phyloP scores from a whole-genome alignment of 2,888 invertebrate species.

The Petrolisthes cinctipes region DNA sequence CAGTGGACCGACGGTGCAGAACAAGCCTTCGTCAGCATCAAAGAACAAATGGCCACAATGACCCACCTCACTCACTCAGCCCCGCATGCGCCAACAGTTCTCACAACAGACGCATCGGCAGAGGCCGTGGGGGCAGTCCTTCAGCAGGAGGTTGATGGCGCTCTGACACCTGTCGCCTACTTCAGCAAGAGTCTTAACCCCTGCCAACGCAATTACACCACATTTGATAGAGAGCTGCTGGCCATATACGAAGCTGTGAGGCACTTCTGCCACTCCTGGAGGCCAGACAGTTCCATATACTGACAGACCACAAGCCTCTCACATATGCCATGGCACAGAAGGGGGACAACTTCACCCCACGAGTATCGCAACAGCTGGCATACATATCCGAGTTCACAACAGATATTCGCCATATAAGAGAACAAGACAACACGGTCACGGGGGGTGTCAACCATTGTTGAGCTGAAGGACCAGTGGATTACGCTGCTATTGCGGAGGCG shows the following conservation, averaged over 20 bases:
- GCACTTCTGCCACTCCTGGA: conserved; percentile 67
- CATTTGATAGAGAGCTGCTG: conserved; percentile 53
- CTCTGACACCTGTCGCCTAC: too few species aligned
- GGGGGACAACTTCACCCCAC: conserved; percentile 68
- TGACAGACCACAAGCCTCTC: conserved; percentile 66
- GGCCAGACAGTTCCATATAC: conserved; percentile 68
- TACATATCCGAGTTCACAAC: conserved; percentile 69
- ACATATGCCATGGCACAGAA: conserved; percentile 68
- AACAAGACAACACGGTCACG: background rate
- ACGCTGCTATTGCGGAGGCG: too few species aligned
- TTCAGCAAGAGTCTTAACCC: conserved; percentile 47
- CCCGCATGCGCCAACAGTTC: too few species aligned
- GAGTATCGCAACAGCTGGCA: conserved; percentile 68
- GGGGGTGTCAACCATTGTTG: too few species aligned
- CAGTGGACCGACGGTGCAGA: too few species aligned
- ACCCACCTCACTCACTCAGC: too few species aligned
- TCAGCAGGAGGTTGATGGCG: too few species aligned
- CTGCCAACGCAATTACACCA: conserved; percentile 68
- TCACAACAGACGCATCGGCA: too few species aligned
- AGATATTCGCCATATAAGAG: conserved; percentile 68
- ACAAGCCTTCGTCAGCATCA: too few species aligned
- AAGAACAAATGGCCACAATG: background rate
- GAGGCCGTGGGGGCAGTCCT: too few species aligned
- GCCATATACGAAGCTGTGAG: conserved; percentile 35
- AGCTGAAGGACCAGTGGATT: too few species aligned